Percentiles rank a stretch among this genome's conserved stretches.
phyloP scores from a whole-genome alignment of 2,888 invertebrate genomes.

The Mesoligia furuncula region DNA sequence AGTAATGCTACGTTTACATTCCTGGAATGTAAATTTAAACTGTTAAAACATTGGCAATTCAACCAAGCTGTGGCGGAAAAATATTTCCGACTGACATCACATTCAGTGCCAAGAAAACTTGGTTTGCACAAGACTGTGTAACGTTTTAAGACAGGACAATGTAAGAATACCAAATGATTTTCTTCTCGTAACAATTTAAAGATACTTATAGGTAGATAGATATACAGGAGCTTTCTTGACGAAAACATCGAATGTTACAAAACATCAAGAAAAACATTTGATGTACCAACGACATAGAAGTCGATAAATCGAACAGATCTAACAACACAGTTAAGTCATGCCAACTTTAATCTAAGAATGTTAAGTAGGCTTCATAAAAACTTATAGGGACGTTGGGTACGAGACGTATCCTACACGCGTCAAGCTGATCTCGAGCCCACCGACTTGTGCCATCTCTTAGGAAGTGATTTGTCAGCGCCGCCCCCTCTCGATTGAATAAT shows the following conservation, averaged over 20 bases:
- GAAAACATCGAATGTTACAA: slow-evolving; percentile 51
- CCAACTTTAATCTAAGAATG: slow-evolving; percentile 65
- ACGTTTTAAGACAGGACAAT: slow-evolving; percentile 13
- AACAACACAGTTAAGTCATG: slow-evolving; percentile 63
- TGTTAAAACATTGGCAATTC: slow-evolving; percentile 43
- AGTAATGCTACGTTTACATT: slow-evolving; percentile 18
- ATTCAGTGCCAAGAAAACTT: slow-evolving; percentile 37
- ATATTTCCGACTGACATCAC: slow-evolving; percentile 51
- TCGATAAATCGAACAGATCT: slow-evolving; percentile 63
- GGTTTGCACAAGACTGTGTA: slow-evolving; percentile 22
- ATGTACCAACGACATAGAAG: slow-evolving; percentile 56
- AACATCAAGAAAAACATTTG: slow-evolving; percentile 62
- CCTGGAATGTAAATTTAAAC: slow-evolving; percentile 25
- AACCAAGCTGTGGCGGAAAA: slow-evolving; percentile 29
- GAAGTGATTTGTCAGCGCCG: slow-evolving; percentile 90
- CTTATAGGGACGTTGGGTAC: slow-evolving; percentile 67
- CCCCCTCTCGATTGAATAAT: slow-evolving; percentile 91
- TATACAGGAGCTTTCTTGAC: slow-evolving; percentile 15
- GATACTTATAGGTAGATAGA: not conserved
- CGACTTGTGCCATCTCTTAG: slow-evolving; percentile 89
- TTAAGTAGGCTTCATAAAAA: slow-evolving; percentile 74
- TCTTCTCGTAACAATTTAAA: slow-evolving; percentile 8
- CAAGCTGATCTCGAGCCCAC: slow-evolving; percentile 83
- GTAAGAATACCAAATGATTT: slow-evolving; percentile 16
- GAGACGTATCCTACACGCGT: slow-evolving; percentile 80